Percentiles rank a stretch among this genome's conserved stretches.
Evolutionary conservation across 2,888 invertebrate genomes (phyloP).

Genomic region (Bursaphelenchus okinawaensis): DNA sequence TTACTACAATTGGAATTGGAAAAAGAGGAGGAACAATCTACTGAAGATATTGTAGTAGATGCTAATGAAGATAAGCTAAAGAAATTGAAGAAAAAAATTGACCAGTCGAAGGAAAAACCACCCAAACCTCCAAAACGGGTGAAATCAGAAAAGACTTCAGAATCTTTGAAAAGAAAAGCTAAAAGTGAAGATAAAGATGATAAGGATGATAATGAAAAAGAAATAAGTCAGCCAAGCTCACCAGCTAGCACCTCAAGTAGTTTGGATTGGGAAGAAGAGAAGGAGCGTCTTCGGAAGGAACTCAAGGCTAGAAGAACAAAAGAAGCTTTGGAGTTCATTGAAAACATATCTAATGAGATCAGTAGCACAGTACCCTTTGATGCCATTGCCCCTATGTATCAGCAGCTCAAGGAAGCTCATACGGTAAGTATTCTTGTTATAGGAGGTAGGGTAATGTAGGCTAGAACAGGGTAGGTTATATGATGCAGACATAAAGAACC

Average conservation of each 20-base stretch:
- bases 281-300: not conserved
- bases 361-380: not conserved
- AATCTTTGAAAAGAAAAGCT: not conserved
- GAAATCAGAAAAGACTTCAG: not conserved
- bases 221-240: not conserved
- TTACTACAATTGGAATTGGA: constrained; percentile 39
- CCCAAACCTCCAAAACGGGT: not conserved
- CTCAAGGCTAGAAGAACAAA: constrained; percentile 11
- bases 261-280: not conserved
- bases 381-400: not conserved
- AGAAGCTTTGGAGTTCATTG: constrained; percentile 1
- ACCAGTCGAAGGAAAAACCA: not conserved
- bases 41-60: not conserved
- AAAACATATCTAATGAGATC: not conserved
- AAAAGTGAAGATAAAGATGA: not conserved
- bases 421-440: not conserved
- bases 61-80: not conserved
- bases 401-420: not conserved
- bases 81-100: not conserved
- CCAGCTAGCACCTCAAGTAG: not conserved
- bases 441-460: no score
- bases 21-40: not conserved
- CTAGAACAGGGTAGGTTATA: no score
- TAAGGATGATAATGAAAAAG: not conserved
- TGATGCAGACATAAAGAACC: no score